These are phyloP conservation scores for Silurus meridionalis DNA, from an alignment of 2,113 vertebrate species.

Conservation along the genomic window DNA sequence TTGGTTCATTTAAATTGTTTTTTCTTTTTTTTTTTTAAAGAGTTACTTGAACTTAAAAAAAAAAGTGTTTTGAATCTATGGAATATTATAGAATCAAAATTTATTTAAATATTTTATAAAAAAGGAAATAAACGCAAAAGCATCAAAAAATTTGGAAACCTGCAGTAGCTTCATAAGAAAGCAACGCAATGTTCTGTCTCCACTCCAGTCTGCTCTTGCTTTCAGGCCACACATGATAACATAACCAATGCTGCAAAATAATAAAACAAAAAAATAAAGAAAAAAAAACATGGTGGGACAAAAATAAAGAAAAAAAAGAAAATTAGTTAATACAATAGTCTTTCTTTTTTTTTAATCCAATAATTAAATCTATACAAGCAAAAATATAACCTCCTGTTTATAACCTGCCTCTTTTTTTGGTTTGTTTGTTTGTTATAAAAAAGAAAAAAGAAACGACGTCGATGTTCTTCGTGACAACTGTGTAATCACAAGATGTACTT, in stretches of 20 bases:
- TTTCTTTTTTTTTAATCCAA: constrained; percentile 26
- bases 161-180: constrained; percentile 72
- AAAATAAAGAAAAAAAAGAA: no score
- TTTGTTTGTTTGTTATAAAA: constrained; percentile 65
- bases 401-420: constrained; percentile 60
- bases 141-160: constrained; percentile 51
- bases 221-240: not conserved
- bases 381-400: constrained; percentile 47
- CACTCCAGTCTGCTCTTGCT: constrained; percentile 55
- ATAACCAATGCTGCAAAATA: constrained; percentile 41
- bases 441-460: constrained; percentile 57
- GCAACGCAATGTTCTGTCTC: constrained; percentile 53
- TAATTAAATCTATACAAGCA: constrained; percentile 40
- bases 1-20: constrained; percentile 49
- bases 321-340: not conserved
- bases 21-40: constrained; percentile 74
- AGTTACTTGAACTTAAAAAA: constrained; percentile 65
- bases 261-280: not conserved
- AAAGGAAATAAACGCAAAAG: constrained; percentile 41
- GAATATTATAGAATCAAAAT: constrained; percentile 33
- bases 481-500: constrained; percentile 82
- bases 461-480: constrained; percentile 79
- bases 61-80: constrained; percentile 45
- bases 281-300: not conserved
- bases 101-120: constrained; percentile 39